Conservation (phyloP, 2,888 invertebrate genomes). For the Protula sp. region DNA sequence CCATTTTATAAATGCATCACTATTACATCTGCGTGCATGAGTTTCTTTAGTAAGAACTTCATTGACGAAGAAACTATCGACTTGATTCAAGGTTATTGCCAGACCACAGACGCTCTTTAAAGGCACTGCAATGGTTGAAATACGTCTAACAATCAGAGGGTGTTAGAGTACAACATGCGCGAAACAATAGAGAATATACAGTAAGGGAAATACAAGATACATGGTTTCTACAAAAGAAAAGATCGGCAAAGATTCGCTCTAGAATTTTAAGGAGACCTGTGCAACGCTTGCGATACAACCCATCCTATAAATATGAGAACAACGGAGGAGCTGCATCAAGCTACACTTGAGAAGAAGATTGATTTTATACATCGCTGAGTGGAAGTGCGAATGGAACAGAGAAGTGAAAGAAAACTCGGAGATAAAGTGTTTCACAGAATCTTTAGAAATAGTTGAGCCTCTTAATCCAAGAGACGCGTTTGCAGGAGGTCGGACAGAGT, state of each 20-base stretch:
- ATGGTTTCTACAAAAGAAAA: not conserved
- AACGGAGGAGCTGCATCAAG: not conserved
- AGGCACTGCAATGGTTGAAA: conserved; percentile 2
- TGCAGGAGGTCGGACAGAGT: not conserved
- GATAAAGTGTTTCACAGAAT: not conserved
- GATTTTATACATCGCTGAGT: not conserved
- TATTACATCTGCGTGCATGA: not conserved
- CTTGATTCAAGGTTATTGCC: too few species aligned
- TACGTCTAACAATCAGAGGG: not conserved
- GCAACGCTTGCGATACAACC: not conserved
- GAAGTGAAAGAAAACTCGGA: too few species aligned
- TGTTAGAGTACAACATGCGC: not conserved
- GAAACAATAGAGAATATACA: not conserved
- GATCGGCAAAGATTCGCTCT: not conserved
- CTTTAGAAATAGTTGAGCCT: not conserved
- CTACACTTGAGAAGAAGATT: not conserved
- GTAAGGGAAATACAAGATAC: not conserved
- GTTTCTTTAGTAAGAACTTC: not conserved
- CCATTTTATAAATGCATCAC: not conserved
- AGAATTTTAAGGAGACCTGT: conserved; percentile 4
- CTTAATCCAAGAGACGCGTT: not conserved
- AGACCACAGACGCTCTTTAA: not conserved
- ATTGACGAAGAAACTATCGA: not conserved
- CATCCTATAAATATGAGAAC: not conserved
- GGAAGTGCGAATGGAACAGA: too few species aligned